Conservation (phyloP, 1,140 invertebrate genomes). For the Aplysia californica region DNA sequence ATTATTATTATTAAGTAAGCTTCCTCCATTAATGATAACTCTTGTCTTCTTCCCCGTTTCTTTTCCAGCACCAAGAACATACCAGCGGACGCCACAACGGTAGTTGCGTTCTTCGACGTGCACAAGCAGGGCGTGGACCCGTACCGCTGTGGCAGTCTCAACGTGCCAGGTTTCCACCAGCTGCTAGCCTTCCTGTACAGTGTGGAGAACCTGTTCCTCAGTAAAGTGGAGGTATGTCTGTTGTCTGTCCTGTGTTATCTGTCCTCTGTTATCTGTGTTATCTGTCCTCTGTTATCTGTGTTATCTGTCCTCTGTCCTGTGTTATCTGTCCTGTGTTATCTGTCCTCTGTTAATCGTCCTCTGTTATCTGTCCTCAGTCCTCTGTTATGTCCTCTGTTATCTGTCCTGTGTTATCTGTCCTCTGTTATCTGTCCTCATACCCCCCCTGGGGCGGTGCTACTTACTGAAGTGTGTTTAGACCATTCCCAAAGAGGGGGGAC, state of each 20-base stretch:
- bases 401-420: too few species aligned
- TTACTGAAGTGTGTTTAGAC: too few species aligned
- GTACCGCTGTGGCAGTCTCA: conserved; percentile 53
- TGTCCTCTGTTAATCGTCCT: neutral
- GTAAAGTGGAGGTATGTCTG: neutral
- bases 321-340: neutral
- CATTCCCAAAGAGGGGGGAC: too few species aligned
- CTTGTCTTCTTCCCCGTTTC: too few species aligned
- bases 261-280: neutral
- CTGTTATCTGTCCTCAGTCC: neutral
- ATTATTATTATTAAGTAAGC: too few species aligned
- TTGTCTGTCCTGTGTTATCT: neutral
- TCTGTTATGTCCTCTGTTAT: too few species aligned
- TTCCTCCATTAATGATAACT: too few species aligned
- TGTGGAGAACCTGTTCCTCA: conserved; percentile 27
- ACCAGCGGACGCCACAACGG: too few species aligned
- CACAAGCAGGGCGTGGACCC: conserved; percentile 49
- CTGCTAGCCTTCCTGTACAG: conserved; percentile 53
- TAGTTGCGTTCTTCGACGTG: conserved; percentile 45
- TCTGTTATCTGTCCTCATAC: too few species aligned
- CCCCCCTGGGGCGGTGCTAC: too few species aligned
- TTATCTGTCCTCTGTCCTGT: neutral
- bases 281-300: neutral
- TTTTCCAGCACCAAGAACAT: too few species aligned
- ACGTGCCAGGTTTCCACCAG: conserved; percentile 45